Evolutionary conservation across 2,113 vertebrate species (phyloP).

Genomic region (Maccullochella peelii): DNA sequence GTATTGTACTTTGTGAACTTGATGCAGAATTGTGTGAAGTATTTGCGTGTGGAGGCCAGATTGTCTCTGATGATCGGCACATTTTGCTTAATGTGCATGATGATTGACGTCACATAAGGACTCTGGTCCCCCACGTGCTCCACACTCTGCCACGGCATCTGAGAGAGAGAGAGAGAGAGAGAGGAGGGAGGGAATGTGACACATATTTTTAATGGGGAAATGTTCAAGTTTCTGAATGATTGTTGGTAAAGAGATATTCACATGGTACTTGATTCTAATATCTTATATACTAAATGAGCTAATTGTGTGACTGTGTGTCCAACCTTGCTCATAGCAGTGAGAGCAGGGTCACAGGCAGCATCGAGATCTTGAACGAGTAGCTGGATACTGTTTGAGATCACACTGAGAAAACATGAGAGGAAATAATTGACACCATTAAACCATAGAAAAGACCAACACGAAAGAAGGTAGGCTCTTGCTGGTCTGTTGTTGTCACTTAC

Average conservation of each 20-base stretch:
- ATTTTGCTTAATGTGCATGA: constrained; percentile 98
- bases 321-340: constrained; percentile 99
- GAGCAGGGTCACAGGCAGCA: constrained; percentile 95
- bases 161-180: neutral
- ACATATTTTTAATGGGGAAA: neutral
- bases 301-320: neutral
- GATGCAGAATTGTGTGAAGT: constrained; percentile 99
- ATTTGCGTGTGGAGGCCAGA: constrained; percentile 96
- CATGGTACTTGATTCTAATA: neutral
- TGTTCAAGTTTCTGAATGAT: neutral
- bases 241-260: neutral
- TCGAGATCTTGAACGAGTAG: constrained; percentile 97
- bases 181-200: neutral
- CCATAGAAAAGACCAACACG: too few relatives aligned
- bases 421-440: neutral
- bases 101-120: constrained; percentile 98
- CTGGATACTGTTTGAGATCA: constrained; percentile 99
- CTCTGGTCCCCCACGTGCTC: constrained; percentile 99
- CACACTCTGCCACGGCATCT: constrained; percentile 99
- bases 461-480: neutral
- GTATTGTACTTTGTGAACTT: constrained; percentile 96
- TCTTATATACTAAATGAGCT: neutral
- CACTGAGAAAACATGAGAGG: constrained; percentile 82
- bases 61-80: constrained; percentile 98
- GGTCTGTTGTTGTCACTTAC: constrained; percentile 80